Base-by-base conservation (phyloP, 2,113 vertebrate genomes). In the Sinocyclocheilus anshuiensis region DNA sequence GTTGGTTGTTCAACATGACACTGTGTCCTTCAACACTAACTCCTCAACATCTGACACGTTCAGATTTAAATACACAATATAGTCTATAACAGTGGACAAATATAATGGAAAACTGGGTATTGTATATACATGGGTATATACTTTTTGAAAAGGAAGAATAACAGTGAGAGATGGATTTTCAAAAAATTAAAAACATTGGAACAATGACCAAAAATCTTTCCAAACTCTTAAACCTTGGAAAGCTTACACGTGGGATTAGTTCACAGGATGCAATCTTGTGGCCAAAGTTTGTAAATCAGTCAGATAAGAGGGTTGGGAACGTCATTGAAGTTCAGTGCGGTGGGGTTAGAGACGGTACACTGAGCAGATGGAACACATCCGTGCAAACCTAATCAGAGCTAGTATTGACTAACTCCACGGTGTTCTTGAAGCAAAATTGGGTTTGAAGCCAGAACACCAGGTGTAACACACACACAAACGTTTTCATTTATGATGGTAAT, bases 291-390 rank as follows among this genome's bases (percentile, higher is more conserved):
- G 36, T 63, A 42, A 36, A 59, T 79, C 77, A 39, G 77, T 79
- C 33, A n/a, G 77, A 81, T 63, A 65, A 45, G 39, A 81, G n/a
- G 12, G 36, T 15, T 24, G 55, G 74, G 15, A 26, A 76, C 45
- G 1, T 76, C 50, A 59, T 20, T 57, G 29, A 59, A 36, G 26
- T 79, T 36, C 16, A 53, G 45, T 7, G 75, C 7, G n/a, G 12
- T 10, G 45, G 18, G 53, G 50, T 79, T 26, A 79, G 53, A 59
- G 77, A 79, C 39, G 24, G 72, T 55, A 59, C 77, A 79, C 26
- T 20, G 15, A 79, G 42, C 77, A 79, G 53, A 77, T 77, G 76
- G 45, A 18, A 24, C 15, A 7, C 13, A 77, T 55, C 76, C 16
- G 42, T 20, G 76, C 39, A 16, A 16, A 76, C 39, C n/a, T 76